Evolutionary conservation across 2,797 vertebrate genomes (phyloP).

Genomic region (Pachyuromys duprasi): DNA sequence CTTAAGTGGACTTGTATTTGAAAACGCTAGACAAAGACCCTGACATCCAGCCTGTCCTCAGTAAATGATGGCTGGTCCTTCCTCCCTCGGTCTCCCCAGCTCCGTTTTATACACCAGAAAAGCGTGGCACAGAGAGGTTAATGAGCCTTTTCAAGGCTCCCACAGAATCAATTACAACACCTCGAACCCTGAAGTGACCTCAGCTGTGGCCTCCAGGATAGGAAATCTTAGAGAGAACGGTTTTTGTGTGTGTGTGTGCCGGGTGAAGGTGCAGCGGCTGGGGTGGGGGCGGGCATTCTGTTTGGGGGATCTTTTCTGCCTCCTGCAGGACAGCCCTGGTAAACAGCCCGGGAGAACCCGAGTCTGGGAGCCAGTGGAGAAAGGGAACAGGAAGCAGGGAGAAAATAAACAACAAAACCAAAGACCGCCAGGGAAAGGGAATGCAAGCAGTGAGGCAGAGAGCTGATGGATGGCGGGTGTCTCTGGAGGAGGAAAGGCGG

Average conservation of each 20-base stretch:
- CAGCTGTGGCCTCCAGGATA: neutral
- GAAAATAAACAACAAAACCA: conserved; percentile 69
- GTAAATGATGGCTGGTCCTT: neutral
- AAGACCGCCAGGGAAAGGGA: conserved; percentile 55
- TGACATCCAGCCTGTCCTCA: neutral
- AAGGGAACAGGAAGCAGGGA: conserved; percentile 45
- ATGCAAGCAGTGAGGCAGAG: conserved; percentile 70
- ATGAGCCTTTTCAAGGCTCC: neutral
- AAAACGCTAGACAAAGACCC: conserved; percentile 14
- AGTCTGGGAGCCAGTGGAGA: conserved; percentile 50
- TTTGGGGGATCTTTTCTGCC: conserved; percentile 11
- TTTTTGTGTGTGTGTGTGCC: neutral
- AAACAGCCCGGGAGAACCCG: neutral
- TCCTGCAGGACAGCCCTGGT: neutral
- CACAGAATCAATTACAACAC: neutral
- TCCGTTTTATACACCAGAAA: neutral
- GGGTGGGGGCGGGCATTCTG: neutral
- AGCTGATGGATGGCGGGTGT: conserved; percentile 66
- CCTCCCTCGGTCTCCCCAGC: neutral
- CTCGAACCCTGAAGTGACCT: neutral
- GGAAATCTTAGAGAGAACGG: neutral
- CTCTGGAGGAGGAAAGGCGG: conserved; percentile 39
- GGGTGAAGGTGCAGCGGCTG: neutral
- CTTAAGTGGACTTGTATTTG: neutral
- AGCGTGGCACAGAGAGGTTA: neutral